These are phyloP conservation scores for Drosophila pseudoananassae DNA, from an alignment of 1,140 invertebrate species.

Conservation along the genomic window DNA sequence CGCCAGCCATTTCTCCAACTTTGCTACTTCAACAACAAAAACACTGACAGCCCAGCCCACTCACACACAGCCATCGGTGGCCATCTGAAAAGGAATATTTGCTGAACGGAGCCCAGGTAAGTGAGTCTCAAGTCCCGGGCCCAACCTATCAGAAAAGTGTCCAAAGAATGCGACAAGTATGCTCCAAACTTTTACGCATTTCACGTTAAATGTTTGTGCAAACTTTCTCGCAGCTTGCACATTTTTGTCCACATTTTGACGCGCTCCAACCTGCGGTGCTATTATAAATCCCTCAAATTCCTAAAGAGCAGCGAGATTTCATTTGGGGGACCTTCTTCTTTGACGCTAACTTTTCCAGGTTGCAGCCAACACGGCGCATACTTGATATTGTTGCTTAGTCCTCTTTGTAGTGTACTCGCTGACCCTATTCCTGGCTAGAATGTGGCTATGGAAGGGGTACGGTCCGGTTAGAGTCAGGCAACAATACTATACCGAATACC, in stretches of 20 bases:
- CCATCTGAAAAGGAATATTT: constrained; percentile 70
- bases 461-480: constrained; percentile 29
- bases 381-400: constrained; percentile 27
- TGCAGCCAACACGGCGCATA: constrained; percentile 21
- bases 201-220: constrained; percentile 56
- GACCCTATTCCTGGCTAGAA: constrained; percentile 16
- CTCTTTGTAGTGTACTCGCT: constrained; percentile 13
- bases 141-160: constrained; percentile 15
- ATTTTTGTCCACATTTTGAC: constrained; percentile 59
- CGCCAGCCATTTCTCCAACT: constrained; percentile 51
- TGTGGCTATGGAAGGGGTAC: background rate
- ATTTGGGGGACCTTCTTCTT: background rate
- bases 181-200: constrained; percentile 49
- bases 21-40: constrained; percentile 54
- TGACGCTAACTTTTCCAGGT: background rate
- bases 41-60: constrained; percentile 11
- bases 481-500: constrained; percentile 26
- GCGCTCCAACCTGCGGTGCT: constrained; percentile 29
- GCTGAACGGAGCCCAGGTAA: constrained; percentile 62
- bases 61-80: constrained; percentile 34
- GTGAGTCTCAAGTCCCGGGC: constrained; percentile 11
- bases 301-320: background rate
- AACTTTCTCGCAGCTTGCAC: constrained; percentile 42
- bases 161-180: constrained; percentile 62
- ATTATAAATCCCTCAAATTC: constrained; percentile 32